Base-by-base conservation (phyloP, 2,888 invertebrate genomes). In the Drosophila cognata region DNA sequence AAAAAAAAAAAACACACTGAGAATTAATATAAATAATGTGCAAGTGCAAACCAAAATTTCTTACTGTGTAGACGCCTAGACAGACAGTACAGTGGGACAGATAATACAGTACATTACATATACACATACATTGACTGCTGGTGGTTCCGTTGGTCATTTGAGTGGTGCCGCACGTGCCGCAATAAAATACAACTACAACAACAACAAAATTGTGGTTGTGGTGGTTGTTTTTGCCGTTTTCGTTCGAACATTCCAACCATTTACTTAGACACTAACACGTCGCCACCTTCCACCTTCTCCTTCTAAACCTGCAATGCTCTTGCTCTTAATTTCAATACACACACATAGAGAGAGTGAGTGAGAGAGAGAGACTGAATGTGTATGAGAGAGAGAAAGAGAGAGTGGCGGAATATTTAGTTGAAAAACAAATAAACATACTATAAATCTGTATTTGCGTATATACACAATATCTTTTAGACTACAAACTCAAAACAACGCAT, bases 361-460 rank as follows among this genome's bases (percentile, higher is more conserved):
- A n/a, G 43, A 2, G 63, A 0, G 28, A 1, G 41, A 3, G 38
- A 7, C n/a, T 1, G 41, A 7, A 18, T 0, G 38, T 29, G 25
- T 10, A 10, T 33, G 36, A 25, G 33, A 18, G 25, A 3, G 71
- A 4, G 62, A 53, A 38, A 10, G 53, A 38, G 61, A 75, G 71
- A 67, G 72, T 46, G 21, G 74, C 68, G 67, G 59, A 72, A 70
- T 66, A 81, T 74, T 72, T 68, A 64, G 81, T 74, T 46, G 68
- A 77, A 81, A 77, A 81, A 83, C 74, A 84, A 73, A 82, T 81
- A 82, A 82, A 84, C 81, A 82, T 55, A 58, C 74, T 63, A 77
- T 74, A 79, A 71, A 81, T 82, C 65, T 58, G 56, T 57, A 64
- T 41, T 58, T 70, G 60, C 58, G 53, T 60, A 66, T 36, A 79